Evolutionary conservation across 2,797 vertebrate genomes (phyloP), one percentile per base, ranked within the genome.

Genomic region (Balearica regulorum): DNA sequence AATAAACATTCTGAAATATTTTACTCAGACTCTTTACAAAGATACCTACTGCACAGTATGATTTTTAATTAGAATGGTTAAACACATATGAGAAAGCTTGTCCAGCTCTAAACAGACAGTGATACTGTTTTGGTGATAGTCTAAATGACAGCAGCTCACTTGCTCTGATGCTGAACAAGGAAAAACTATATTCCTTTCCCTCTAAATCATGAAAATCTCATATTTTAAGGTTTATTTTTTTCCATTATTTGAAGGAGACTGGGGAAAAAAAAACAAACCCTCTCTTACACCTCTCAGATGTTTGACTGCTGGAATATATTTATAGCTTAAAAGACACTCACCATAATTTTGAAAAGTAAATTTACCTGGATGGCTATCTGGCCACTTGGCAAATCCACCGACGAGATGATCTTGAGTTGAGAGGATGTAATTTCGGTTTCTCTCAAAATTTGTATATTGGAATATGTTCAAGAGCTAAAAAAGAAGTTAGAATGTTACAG

Each of bases 341-440:
- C 37, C 75, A 41, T 78, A n/a, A 41, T 78, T 64, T 64, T 64
- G 75, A 62, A 39, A 64, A 64, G 16, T 28, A 77, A 49, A 77
- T 62, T 77, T 53, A 77, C 75, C 75, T 77, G 75, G 58, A 46
- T 99, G 99, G 97, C 99, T 99, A 97, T 99, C 99, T 9, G 99
- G 99, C 99, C 99, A 99, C 96, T 99, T 99, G 73, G 99, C 99
- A 78, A 99, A 99, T 90, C 99, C 99, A 22, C 99, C 99, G 87
- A 99, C 99, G 57, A 99, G 97, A 9, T 99, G 98, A 97, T 99
- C 99, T 97, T 99, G 99, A 55, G 99, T 99, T 83, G 99, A 99
- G 90, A 99, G 97, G 96, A 99, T 99, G 94, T 99, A 99, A 98
- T 98, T 99, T 93, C 99, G 98, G 97, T 99, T 99, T 98, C 98